Evolutionary conservation across 2,888 invertebrate genomes (phyloP).

Genomic region (Dryococelus australis): DNA sequence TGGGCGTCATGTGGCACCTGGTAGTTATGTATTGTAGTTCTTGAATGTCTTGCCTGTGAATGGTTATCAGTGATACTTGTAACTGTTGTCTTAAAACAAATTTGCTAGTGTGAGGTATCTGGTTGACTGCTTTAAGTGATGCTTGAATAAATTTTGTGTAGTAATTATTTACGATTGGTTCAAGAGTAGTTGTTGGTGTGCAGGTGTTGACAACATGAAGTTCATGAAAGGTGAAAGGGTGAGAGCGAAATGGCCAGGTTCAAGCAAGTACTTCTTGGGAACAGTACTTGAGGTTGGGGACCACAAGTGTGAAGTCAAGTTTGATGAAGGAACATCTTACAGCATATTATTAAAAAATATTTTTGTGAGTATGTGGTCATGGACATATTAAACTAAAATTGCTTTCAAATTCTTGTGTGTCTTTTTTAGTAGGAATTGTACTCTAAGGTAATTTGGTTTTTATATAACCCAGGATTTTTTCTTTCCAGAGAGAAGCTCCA

Average conservation of each 20-base stretch:
- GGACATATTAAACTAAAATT: too few relatives aligned
- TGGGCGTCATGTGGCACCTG: too few relatives aligned
- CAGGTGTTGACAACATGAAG: slow-evolving; percentile 48
- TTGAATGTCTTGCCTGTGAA: too few relatives aligned
- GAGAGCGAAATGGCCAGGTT: slow-evolving; percentile 53
- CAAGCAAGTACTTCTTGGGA: slow-evolving; percentile 51
- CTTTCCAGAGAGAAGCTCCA: not conserved
- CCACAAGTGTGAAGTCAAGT: slow-evolving; percentile 53
- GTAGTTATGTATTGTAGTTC: too few relatives aligned
- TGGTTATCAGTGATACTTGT: too few relatives aligned
- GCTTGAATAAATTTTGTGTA: slow-evolving; percentile 28
- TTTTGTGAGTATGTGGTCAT: not conserved
- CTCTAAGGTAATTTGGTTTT: too few relatives aligned
- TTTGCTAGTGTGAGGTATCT: too few relatives aligned
- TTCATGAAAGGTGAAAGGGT: slow-evolving; percentile 55
- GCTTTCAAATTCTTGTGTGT: too few relatives aligned
- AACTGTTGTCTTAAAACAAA: too few relatives aligned
- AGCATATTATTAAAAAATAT: slow-evolving; percentile 48
- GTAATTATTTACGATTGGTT: too few relatives aligned
- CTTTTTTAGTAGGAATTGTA: too few relatives aligned
- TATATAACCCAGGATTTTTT: not conserved
- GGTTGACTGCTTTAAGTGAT: too few relatives aligned
- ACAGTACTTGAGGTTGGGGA: slow-evolving; percentile 51
- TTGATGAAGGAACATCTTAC: slow-evolving; percentile 53
- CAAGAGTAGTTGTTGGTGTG: not conserved